Base-by-base conservation (phyloP, 2,888 invertebrate species). In the Drosophila maculinotata region DNA sequence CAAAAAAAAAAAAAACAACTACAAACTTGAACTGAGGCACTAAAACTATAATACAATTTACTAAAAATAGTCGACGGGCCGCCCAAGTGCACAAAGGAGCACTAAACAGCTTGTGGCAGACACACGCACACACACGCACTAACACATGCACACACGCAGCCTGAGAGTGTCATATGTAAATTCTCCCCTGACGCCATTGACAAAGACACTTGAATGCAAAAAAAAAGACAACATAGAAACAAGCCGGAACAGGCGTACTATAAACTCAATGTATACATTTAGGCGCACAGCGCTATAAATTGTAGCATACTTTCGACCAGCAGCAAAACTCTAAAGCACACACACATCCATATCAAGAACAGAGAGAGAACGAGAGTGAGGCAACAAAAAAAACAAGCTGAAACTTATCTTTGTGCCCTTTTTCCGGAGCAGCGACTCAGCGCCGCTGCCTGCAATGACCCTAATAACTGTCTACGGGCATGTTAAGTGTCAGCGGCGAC, bases 401-500 rank as follows among this genome's bases (percentile, higher is more conserved):
- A 45, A 79, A 75, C 70, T 75, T 73, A 69, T 69, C 60, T 82
- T 38, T 48, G 57, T 53, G 45, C 6, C 20, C 62, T 58, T 68
- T 62, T 75, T 76, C 58, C 41, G 53, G 51, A n/a, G 31, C 47
- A 30, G 39, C 59, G 25, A 30, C 72, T 36, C 51, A 64, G 51
- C 38, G 64, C 30, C 63, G 54, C 63, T 59, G 69, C 70, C 67
- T 87, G 83, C 88, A 85, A 85, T 85, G 88, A 88, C 85, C 85
- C 85, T 85, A 85, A 85, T 85, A 85, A 85, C 85, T 85, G 85
- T 85, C 88, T 85, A 79, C 82, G 87, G 74, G 73, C 87, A 87
- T 85, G 85, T 85, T 85, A 85, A 87, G 82, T 85, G 88, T 87
- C 85, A 88, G 79, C 82, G 74, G 65, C 85, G 85, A 88, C 87